phyloP scores from a whole-genome alignment of 2,113 vertebrate species.

The Spea multiplicata region DNA sequence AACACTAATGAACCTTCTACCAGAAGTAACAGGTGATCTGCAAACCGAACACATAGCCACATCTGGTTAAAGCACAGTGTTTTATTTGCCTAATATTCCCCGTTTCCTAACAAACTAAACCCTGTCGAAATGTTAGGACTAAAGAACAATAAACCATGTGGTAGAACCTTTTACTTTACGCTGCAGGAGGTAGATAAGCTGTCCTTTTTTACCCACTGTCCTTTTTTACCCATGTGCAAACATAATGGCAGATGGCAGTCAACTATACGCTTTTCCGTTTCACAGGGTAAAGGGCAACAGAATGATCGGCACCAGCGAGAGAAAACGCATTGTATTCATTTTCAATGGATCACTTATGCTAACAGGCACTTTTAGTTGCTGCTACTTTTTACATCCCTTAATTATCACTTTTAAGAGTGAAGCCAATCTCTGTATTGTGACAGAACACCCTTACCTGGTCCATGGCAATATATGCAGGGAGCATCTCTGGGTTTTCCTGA shows the following conservation, averaged over 20 bases:
- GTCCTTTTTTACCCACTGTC: too few relatives aligned
- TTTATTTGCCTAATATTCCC: too few relatives aligned
- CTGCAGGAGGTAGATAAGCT: too few relatives aligned
- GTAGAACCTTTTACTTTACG: too few relatives aligned
- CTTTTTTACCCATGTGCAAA: background rate
- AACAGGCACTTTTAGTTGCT: background rate
- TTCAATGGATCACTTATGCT: background rate
- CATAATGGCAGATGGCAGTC: background rate
- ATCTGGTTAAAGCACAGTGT: too few relatives aligned
- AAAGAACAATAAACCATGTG: too few relatives aligned
- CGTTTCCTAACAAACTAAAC: too few relatives aligned
- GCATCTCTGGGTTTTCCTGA: slow-evolving; percentile 95
- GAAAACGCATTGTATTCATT: background rate
- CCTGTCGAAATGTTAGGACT: too few relatives aligned
- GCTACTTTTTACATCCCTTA: background rate
- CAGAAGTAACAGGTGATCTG: too few relatives aligned
- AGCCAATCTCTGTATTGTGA: background rate
- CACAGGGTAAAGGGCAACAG: background rate
- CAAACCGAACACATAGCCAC: too few relatives aligned
- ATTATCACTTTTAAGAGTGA: background rate
- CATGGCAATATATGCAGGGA: slow-evolving; percentile 91
- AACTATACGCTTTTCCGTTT: background rate
- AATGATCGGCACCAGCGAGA: too few relatives aligned
- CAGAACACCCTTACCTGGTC: slow-evolving; percentile 77
- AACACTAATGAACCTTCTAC: too few relatives aligned